Evolutionary conservation across 2,888 invertebrate genomes (phyloP), one percentile per base, ranked within the genome.

Genomic region (Drosophila mulleri): DNA sequence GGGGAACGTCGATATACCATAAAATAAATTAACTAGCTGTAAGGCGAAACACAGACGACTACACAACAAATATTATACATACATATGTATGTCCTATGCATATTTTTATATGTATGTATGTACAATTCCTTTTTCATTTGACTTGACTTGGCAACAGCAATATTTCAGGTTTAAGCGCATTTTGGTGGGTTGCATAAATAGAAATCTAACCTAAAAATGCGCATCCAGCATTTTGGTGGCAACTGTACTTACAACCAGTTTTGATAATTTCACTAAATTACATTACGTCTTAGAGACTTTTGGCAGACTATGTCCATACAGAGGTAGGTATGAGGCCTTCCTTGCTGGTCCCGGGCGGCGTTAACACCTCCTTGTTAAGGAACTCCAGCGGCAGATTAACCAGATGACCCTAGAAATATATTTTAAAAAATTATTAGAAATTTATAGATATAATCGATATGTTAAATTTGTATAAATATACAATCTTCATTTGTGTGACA

Each of bases 251-350:
- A 68, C 54, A 47, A 23, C 29, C 39, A 39, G 48, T 29, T 35
- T 32, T 23, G 3, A 20, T 32, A 35, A 20, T 23, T 32, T 57
- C 39, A 54, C 47, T 73, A 74, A 18, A 39, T 47, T 75, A 75
- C 69, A 20, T 26, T 57, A 29, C 64, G 83, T 83, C 89, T 83
- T 81, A 16, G 47, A 82, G 84, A 80, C 88, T 70, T 72, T 72
- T 77, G 81, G 81, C 84, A 67, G 76, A 78, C 83, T 94, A 98
- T 20, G 98, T 98, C 98, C 99, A 99, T 23, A 99, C 94, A 2
- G 97, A 94, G 37, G 97, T 97, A 4, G 99, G 99, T 95, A 98
- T 96, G 89, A 99, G 96, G 54, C 97, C 97, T 92, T 99, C 98
- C 92, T 97, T 97, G 23, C 97, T 96, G 18, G 95, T 95, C 45